Evolutionary conservation across 2,888 invertebrate genomes (phyloP).

Genomic region (Unio pictorum): DNA sequence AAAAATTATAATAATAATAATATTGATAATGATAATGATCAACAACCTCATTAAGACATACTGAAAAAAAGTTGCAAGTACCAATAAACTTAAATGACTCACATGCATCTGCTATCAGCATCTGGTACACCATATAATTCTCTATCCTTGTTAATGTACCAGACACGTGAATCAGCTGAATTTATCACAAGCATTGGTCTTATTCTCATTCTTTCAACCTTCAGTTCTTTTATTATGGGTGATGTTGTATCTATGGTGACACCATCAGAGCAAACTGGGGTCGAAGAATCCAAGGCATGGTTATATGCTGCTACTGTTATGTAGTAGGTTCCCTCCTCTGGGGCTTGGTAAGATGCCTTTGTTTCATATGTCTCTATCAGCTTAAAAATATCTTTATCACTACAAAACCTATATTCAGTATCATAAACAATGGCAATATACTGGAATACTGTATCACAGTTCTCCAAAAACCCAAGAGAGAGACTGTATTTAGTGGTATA

Average conservation of each 20-base stretch:
- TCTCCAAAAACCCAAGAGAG: too few relatives aligned
- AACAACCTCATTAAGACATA: too few relatives aligned
- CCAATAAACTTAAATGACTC: too few relatives aligned
- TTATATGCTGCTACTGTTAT: slow-evolving; percentile 49
- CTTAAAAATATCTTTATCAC: slow-evolving; percentile 6
- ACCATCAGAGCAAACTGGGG: slow-evolving; percentile 44
- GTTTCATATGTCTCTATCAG: slow-evolving; percentile 16
- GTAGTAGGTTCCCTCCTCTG: slow-evolving; percentile 28
- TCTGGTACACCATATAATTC: too few relatives aligned
- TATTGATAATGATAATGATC: too few relatives aligned
- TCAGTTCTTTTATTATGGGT: slow-evolving; percentile 24
- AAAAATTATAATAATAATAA: too few relatives aligned
- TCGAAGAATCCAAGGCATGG: slow-evolving; percentile 29
- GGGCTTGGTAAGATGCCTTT: slow-evolving; percentile 20
- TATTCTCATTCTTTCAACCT: slow-evolving; percentile 19
- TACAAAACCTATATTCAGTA: too few relatives aligned
- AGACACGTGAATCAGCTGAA: slow-evolving; percentile 6
- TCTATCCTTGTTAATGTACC: slow-evolving; percentile 14
- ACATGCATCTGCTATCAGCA: too few relatives aligned
- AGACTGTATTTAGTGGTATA: too few relatives aligned
- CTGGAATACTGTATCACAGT: too few relatives aligned
- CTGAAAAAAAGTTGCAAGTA: too few relatives aligned
- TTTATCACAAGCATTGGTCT: slow-evolving; percentile 16
- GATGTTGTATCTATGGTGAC: slow-evolving; percentile 26
- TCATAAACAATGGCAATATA: too few relatives aligned